These are phyloP conservation scores for Silurus lanzhouensis DNA, from an alignment of 2,797 vertebrate species.

Conservation along the genomic window DNA sequence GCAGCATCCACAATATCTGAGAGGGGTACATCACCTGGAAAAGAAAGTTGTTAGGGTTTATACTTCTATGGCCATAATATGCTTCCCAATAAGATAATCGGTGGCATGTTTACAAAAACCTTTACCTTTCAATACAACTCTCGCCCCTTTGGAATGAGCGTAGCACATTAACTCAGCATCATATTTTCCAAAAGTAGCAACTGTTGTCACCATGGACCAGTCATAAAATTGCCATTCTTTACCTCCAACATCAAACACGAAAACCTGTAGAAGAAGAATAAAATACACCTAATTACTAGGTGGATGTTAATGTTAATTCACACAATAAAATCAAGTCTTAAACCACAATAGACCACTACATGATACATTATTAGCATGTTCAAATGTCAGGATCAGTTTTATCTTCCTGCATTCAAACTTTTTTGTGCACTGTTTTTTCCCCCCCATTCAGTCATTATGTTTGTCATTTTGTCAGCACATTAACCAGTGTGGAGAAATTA, in stretches of 20 bases:
- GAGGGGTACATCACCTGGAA: slow-evolving; percentile 84
- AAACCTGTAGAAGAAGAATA: slow-evolving; percentile 74
- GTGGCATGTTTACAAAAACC: not conserved
- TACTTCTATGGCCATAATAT: not conserved
- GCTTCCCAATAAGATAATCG: not conserved
- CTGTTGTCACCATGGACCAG: slow-evolving; percentile 89
- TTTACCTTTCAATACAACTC: slow-evolving; percentile 89
- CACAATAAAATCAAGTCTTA: not conserved
- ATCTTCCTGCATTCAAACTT: too few relatives aligned
- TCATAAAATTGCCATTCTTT: slow-evolving; percentile 88
- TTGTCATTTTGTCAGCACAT: not conserved
- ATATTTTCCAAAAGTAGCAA: slow-evolving; percentile 86
- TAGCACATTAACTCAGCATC: slow-evolving; percentile 89
- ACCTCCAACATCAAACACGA: slow-evolving; percentile 87
- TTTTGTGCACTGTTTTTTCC: too few relatives aligned
- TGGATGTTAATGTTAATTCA: not conserved
- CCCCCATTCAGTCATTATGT: too few relatives aligned
- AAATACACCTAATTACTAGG: not conserved
- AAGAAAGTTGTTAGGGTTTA: not conserved
- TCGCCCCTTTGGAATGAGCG: slow-evolving; percentile 85
- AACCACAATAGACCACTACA: not conserved
- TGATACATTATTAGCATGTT: too few relatives aligned
- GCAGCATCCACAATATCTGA: slow-evolving; percentile 77
- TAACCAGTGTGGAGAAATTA: not conserved
- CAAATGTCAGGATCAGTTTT: not conserved